Percentiles rank a stretch among this genome's conserved stretches.
These are phyloP conservation scores for Hemaris fuciformis DNA, from an alignment of 2,888 invertebrate genomes.

Conservation along the genomic window DNA sequence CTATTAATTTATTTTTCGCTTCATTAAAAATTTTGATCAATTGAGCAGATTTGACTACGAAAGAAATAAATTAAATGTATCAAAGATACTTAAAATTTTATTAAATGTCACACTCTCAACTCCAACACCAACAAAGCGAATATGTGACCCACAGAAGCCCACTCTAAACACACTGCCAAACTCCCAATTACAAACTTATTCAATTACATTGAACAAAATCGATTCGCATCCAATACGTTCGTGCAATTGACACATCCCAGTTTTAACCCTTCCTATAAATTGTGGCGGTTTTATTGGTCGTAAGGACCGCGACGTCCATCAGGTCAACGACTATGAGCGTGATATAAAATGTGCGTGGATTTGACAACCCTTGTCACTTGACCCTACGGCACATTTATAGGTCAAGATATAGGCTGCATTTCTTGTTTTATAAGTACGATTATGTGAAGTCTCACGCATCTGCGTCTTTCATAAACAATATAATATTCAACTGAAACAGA, in stretches of 20 bases:
- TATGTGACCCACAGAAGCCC: not conserved
- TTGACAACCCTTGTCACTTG: not conserved
- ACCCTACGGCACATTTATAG: not conserved
- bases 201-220: constrained; percentile 7
- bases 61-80: too few species aligned
- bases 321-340: constrained; percentile 6
- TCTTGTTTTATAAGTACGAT: not conserved
- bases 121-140: not conserved
- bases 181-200: constrained; percentile 1
- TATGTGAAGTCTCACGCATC: too few species aligned
- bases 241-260: constrained; percentile 9
- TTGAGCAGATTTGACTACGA: too few species aligned
- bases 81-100: not conserved
- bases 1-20: too few species aligned
- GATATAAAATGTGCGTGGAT: constrained; percentile 5
- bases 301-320: not conserved
- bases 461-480: too few species aligned
- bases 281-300: constrained; percentile 4
- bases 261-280: constrained; percentile 5
- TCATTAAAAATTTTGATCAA: too few species aligned
- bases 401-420: not conserved
- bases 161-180: not conserved
- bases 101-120: not conserved
- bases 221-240: not conserved
- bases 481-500: too few species aligned